Conservation (phyloP, 2,888 invertebrate species). For the Microdon myrmicae region DNA sequence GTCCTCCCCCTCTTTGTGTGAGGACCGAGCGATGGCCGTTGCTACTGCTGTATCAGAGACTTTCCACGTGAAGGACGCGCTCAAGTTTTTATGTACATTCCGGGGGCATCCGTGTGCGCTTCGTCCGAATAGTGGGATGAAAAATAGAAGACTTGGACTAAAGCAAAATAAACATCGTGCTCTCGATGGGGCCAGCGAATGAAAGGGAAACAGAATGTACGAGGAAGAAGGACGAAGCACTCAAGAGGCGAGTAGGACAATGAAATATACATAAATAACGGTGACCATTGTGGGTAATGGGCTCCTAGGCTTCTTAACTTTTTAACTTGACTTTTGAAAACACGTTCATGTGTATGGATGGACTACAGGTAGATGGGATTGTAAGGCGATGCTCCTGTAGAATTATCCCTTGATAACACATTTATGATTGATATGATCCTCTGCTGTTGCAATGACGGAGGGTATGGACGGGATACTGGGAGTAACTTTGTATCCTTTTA, state of each 20-base stretch:
- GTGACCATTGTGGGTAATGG: conserved; percentile 51
- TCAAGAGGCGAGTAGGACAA: conserved; percentile 27
- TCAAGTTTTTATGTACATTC: conserved; percentile 29
- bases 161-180: conserved; percentile 48
- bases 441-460: not conserved
- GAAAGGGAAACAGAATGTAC: conserved; percentile 1
- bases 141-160: conserved; percentile 46
- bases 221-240: not conserved
- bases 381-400: conserved; percentile 17
- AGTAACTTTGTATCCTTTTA: conserved; percentile 21
- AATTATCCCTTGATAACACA: conserved; percentile 1
- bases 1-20: too few species aligned
- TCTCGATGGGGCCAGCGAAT: conserved; percentile 6
- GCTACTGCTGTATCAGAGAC: too few species aligned
- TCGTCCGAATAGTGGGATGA: conserved; percentile 39
- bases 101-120: conserved; percentile 20
- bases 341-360: not conserved
- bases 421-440: not conserved
- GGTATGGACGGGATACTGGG: not conserved
- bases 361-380: not conserved
- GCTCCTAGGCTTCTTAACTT: conserved; percentile 37
- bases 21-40: conserved; percentile 47
- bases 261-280: conserved; percentile 48
- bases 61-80: conserved; percentile 48
- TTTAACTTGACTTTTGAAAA: conserved; percentile 18